Percentiles rank a stretch among this genome's conserved stretches.
These are phyloP conservation scores for Ceratothoa steindachneri DNA, from an alignment of 2,888 invertebrate genomes.

Conservation along the genomic window DNA sequence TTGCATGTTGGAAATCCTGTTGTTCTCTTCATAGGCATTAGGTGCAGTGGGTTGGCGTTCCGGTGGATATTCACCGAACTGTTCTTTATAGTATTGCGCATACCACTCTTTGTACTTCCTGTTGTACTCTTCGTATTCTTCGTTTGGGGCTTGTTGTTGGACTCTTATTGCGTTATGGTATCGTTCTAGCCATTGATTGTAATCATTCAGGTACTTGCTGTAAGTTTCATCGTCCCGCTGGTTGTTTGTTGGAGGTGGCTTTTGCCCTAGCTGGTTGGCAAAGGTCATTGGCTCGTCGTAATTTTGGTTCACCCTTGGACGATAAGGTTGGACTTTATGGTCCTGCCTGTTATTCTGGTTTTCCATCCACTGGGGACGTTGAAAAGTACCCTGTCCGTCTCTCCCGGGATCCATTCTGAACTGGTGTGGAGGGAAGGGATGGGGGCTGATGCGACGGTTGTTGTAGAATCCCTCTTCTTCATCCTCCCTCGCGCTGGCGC, in stretches of 20 bases:
- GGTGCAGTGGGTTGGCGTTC: background rate
- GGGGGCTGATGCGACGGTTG: background rate
- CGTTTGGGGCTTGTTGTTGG: background rate
- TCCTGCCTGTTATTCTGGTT: background rate
- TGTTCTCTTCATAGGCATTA: background rate
- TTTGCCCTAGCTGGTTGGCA: background rate
- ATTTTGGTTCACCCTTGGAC: background rate
- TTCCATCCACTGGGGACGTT: background rate
- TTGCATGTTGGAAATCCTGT: background rate
- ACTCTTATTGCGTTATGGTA: background rate
- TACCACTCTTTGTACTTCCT: background rate
- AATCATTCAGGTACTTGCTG: background rate
- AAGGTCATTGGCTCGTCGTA: background rate
- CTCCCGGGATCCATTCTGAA: background rate
- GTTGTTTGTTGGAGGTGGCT: background rate
- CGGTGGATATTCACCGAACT: background rate
- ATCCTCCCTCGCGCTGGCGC: background rate
- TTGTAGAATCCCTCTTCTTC: background rate
- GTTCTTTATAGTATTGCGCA: conserved; percentile 4
- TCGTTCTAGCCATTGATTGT: background rate
- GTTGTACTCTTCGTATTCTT: background rate
- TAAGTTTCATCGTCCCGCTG: background rate
- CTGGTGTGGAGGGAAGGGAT: background rate
- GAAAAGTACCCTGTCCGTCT: background rate
- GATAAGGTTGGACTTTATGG: background rate